These are phyloP conservation scores for Telenomus remus DNA, from an alignment of 1,140 invertebrate genomes.

Conservation along the genomic window DNA sequence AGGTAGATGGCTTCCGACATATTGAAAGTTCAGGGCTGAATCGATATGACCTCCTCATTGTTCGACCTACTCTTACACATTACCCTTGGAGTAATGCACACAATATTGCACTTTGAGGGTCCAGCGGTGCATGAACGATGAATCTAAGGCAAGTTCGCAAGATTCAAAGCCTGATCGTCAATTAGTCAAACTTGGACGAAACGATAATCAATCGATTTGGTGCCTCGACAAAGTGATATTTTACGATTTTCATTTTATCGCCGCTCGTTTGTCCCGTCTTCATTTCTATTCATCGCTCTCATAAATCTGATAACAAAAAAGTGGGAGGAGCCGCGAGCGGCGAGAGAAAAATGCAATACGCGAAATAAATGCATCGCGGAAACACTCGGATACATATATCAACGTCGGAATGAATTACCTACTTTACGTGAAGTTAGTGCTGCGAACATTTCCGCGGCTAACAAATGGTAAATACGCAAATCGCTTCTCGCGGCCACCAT, in stretches of 20 bases:
- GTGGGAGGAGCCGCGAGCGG: too few species aligned
- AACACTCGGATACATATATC: slow-evolving; percentile 34
- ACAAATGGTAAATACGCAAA: slow-evolving; percentile 44
- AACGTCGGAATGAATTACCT: slow-evolving; percentile 46
- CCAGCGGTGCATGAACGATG: slow-evolving; percentile 20
- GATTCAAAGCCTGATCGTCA: too few species aligned
- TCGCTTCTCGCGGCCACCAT: slow-evolving; percentile 15
- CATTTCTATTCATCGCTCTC: slow-evolving; percentile 3
- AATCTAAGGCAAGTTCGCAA: too few species aligned
- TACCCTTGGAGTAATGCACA: slow-evolving; percentile 59
- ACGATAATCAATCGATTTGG: not conserved
- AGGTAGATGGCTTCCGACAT: slow-evolving; percentile 33
- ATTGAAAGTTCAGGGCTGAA: slow-evolving; percentile 73
- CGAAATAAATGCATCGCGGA: slow-evolving; percentile 35
- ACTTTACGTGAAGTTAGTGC: slow-evolving; percentile 30
- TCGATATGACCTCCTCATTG: slow-evolving; percentile 72
- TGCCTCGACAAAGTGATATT: slow-evolving; percentile 6
- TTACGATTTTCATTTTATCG: slow-evolving; percentile 2
- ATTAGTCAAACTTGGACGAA: too few species aligned
- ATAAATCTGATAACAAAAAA: slow-evolving; percentile 17
- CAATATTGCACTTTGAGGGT: slow-evolving; percentile 37
- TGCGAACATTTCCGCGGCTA: slow-evolving; percentile 27
- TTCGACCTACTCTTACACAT: slow-evolving; percentile 50
- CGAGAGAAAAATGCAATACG: slow-evolving; percentile 13
- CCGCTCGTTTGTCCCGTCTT: not conserved